Evolutionary conservation across 2,113 vertebrate genomes (phyloP).

Genomic region (Mungos mungo): DNA sequence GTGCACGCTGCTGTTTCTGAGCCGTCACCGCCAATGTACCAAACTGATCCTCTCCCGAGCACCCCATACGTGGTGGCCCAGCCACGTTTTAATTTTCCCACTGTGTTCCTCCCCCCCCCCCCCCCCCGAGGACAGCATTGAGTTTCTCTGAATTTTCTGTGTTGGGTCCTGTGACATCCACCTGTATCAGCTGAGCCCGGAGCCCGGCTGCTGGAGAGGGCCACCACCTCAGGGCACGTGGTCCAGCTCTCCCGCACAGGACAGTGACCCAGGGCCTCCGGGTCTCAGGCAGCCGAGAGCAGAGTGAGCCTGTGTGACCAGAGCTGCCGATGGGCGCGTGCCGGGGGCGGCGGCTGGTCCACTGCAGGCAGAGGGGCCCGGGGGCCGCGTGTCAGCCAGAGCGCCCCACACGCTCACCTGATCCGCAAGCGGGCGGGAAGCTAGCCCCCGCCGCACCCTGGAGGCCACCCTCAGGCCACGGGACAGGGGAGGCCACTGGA

Average conservation of each 20-base stretch:
- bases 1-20: background rate
- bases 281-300: background rate
- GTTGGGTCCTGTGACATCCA: background rate
- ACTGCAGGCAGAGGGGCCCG: background rate
- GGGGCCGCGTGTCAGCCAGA: background rate
- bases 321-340: background rate
- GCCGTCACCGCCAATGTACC: background rate
- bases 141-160: background rate
- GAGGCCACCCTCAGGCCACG: background rate
- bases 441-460: background rate
- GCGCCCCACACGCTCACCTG: background rate
- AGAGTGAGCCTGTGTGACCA: background rate
- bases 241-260: background rate
- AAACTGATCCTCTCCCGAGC: too few relatives aligned
- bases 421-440: background rate
- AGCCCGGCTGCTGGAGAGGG: background rate
- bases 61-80: too few relatives aligned
- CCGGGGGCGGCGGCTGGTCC: rapidly evolving
- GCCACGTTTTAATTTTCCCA: background rate
- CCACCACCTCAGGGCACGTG: too few relatives aligned
- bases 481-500: background rate
- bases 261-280: too few relatives aligned
- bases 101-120: background rate
- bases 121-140: background rate
- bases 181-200: background rate